phyloP scores from a whole-genome alignment of 1,140 invertebrate species.

The Drosophila ogumai region DNA sequence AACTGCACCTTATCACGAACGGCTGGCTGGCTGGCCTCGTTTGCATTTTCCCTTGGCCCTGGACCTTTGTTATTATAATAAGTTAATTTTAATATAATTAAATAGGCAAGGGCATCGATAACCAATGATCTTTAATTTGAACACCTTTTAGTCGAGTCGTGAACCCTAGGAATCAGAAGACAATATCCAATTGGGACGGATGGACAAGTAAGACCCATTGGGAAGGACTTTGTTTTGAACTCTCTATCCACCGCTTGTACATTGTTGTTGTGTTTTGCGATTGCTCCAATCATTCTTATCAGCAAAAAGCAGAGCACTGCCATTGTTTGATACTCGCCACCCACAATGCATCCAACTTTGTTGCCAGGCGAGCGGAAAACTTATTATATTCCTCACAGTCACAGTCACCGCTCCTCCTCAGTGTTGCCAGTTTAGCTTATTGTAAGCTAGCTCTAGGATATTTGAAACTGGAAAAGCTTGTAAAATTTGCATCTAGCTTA shows the following conservation, averaged over 20 bases:
- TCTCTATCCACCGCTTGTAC: conserved; percentile 7
- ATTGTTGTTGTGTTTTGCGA: conserved; percentile 52
- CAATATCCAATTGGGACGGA: conserved; percentile 54
- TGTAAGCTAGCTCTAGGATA: too few species aligned
- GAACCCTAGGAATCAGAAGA: conserved; percentile 21
- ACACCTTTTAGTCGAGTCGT: conserved; percentile 31
- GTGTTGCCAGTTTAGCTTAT: too few species aligned
- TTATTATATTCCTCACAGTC: conserved; percentile 63
- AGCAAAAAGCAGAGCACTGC: conserved; percentile 55
- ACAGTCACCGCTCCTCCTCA: conserved; percentile 4
- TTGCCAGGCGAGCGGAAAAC: conserved; percentile 67
- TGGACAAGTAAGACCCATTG: not conserved
- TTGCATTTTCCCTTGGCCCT: conserved; percentile 31
- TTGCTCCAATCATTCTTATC: conserved; percentile 79
- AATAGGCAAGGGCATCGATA: conserved; percentile 4
- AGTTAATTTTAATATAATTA: not conserved
- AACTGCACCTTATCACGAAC: conserved; percentile 47
- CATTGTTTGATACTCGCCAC: conserved; percentile 47
- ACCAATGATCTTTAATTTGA: not conserved
- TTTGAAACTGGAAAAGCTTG: too few species aligned
- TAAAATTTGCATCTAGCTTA: too few species aligned
- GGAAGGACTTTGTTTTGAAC: conserved; percentile 10
- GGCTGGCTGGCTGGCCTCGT: conserved; percentile 19
- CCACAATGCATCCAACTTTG: conserved; percentile 69
- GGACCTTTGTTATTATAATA: conserved; percentile 19